These are phyloP conservation scores for Stegana nigrithorax DNA, from an alignment of 2,888 invertebrate species.

Conservation along the genomic window DNA sequence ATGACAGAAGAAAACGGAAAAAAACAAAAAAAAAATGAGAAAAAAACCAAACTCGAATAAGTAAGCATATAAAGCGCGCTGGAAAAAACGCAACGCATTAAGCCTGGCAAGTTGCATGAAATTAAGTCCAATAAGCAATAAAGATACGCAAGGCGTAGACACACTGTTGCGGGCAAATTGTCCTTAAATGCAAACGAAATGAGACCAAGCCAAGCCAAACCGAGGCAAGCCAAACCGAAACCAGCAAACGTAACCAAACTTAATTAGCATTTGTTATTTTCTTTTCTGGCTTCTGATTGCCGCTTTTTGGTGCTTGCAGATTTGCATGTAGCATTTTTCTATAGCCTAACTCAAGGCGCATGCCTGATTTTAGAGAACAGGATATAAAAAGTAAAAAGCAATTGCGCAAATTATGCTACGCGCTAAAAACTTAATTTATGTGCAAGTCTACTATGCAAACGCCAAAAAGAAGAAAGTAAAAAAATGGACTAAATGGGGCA, in stretches of 20 bases:
- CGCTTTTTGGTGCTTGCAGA: no score
- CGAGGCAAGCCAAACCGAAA: not conserved
- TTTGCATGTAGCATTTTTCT: slow-evolving; percentile 1
- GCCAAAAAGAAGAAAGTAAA: not conserved
- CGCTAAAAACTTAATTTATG: slow-evolving; percentile 9
- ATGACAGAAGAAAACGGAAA: not conserved
- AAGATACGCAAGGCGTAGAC: not conserved
- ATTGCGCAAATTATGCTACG: no score
- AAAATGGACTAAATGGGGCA: not conserved
- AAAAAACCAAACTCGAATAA: no score
- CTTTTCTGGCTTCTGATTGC: not conserved
- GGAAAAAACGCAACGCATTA: no score
- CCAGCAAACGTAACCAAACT: not conserved
- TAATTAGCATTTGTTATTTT: slow-evolving; percentile 5
- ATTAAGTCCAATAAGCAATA: slow-evolving; percentile 5
- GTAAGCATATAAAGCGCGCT: no score
- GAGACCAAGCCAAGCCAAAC: not conserved
- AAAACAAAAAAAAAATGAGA: not conserved
- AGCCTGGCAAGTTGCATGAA: slow-evolving; percentile 13
- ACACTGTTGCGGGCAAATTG: not conserved
- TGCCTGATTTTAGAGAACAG: not conserved
- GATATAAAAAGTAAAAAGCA: not conserved
- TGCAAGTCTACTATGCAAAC: slow-evolving; percentile 1
- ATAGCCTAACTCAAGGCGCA: not conserved
- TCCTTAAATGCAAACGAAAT: not conserved